Evolutionary conservation across 2,113 vertebrate genomes (phyloP).

Genomic region (Anolis carolinensis): DNA sequence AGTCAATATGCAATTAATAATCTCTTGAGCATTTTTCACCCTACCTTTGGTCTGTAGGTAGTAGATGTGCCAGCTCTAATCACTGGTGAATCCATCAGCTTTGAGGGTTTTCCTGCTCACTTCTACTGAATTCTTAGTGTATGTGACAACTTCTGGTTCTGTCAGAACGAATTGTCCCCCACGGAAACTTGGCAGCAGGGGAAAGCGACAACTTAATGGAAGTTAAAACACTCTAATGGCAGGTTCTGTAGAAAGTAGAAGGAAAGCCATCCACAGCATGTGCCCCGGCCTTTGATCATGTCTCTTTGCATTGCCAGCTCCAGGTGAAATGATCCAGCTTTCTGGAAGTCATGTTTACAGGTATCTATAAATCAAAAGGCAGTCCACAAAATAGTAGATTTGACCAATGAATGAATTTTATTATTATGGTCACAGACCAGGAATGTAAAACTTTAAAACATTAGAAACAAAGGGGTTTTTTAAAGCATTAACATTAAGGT

Average conservation of each 20-base stretch:
- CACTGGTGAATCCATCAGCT: conserved; percentile 72
- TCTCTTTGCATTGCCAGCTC: conserved; percentile 63
- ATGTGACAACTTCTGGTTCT: conserved; percentile 72
- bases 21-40: conserved; percentile 42
- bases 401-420: no score
- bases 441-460: no score
- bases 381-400: background rate
- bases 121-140: conserved; percentile 72
- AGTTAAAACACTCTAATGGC: conserved; percentile 77
- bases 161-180: conserved; percentile 77
- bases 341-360: conserved; percentile 36
- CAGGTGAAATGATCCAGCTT: conserved; percentile 13
- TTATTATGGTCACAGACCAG: no score
- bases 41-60: conserved; percentile 56
- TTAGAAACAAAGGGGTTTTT: no score
- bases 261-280: conserved; percentile 48
- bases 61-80: conserved; percentile 70
- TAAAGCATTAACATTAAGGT: no score
- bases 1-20: conserved; percentile 70
- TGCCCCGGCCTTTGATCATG: conserved; percentile 67
- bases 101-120: conserved; percentile 69
- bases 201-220: conserved; percentile 81
- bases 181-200: conserved; percentile 64
- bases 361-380: conserved; percentile 24
- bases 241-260: conserved; percentile 63